These are phyloP conservation scores for Ditula angustiorana DNA, from an alignment of 2,888 invertebrate genomes.

Conservation along the genomic window DNA sequence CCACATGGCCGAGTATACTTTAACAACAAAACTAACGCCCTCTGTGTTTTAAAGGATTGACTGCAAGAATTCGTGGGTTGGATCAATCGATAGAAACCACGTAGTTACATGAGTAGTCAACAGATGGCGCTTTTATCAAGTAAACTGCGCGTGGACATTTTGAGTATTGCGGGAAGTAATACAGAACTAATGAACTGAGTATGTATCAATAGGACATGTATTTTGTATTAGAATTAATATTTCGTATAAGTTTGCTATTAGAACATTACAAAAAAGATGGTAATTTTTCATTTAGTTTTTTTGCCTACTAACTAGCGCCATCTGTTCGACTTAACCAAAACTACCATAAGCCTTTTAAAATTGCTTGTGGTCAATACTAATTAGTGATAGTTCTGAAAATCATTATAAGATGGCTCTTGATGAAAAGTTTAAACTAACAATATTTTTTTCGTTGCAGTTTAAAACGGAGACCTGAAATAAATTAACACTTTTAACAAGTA, in stretches of 20 bases:
- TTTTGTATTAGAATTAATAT: too few species aligned
- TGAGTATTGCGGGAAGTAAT: too few species aligned
- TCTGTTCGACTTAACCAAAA: neutral
- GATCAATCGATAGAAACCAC: neutral
- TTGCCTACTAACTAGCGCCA: slow-evolving; percentile 9
- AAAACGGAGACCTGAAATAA: too few species aligned
- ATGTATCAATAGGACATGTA: too few species aligned
- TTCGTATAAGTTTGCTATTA: too few species aligned
- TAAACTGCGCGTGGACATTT: neutral
- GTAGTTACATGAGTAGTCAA: neutral
- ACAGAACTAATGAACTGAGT: too few species aligned
- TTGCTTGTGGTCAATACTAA: neutral
- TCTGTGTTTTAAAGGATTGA: neutral
- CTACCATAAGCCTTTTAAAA: neutral
- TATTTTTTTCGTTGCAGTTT: too few species aligned
- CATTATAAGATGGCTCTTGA: slow-evolving; percentile 3
- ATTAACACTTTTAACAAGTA: too few species aligned
- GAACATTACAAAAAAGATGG: too few species aligned
- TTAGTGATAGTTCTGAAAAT: neutral
- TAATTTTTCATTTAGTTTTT: too few species aligned
- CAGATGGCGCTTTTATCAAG: neutral
- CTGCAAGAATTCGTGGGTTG: neutral
- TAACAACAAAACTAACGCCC: neutral
- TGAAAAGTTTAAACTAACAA: neutral
- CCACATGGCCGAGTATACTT: too few species aligned